These are phyloP conservation scores for Drosophila aldrichi DNA, from an alignment of 2,888 invertebrate genomes.

Conservation along the genomic window DNA sequence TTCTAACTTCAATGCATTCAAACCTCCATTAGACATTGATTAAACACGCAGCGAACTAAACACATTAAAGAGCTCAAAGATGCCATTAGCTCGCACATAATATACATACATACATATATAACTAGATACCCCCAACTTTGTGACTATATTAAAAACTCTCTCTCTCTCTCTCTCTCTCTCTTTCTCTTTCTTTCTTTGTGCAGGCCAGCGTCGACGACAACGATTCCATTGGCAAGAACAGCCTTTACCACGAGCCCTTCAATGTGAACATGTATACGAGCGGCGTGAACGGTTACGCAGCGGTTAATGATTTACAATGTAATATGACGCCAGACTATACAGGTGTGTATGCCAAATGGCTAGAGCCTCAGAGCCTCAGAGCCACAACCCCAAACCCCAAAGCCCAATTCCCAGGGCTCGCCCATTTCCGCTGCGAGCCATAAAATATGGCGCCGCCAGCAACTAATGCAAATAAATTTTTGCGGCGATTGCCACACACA, in stretches of 20 bases:
- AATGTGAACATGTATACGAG: constrained; percentile 86
- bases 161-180: neutral
- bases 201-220: constrained; percentile 84
- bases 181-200: too few relatives aligned
- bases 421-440: constrained; percentile 64
- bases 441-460: constrained; percentile 71
- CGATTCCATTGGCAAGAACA: constrained; percentile 86
- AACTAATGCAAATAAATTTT: constrained; percentile 80
- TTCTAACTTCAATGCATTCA: neutral
- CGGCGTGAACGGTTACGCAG: constrained; percentile 85
- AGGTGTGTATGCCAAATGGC: constrained; percentile 84
- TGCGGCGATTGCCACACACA: constrained; percentile 53
- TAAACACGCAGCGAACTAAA: too few relatives aligned
- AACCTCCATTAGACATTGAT: neutral
- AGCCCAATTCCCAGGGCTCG: constrained; percentile 49
- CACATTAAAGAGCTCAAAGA: constrained; percentile 13
- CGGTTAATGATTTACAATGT: constrained; percentile 86
- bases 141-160: constrained; percentile 42
- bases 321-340: constrained; percentile 87
- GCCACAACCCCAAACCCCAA: constrained; percentile 12
- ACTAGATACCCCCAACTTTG: constrained; percentile 23
- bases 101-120: constrained; percentile 10
- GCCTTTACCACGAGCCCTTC: constrained; percentile 86
- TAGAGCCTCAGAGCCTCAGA: neutral
- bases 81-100: constrained; percentile 12